Evolutionary conservation across 2,888 invertebrate species (phyloP).

Genomic region (Entomobrya proxima): DNA sequence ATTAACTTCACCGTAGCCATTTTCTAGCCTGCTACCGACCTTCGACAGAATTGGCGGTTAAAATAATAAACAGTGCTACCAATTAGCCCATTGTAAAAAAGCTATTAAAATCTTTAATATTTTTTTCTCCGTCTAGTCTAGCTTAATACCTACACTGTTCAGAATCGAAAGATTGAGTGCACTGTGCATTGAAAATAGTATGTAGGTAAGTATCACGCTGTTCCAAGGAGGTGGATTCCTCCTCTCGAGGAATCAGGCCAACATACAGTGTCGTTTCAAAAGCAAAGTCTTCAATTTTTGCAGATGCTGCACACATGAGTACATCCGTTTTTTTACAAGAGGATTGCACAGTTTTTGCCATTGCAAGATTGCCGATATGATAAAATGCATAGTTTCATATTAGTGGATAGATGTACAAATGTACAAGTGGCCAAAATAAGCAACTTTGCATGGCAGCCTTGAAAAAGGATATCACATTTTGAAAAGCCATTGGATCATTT

Average conservation of each 20-base stretch:
- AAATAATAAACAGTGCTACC: slow-evolving; percentile 2
- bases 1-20: slow-evolving; percentile 54
- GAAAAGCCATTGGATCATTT: slow-evolving; percentile 32
- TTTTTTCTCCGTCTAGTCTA: slow-evolving; percentile 29
- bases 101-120: background rate
- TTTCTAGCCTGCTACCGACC: background rate
- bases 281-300: background rate
- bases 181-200: background rate
- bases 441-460: slow-evolving; percentile 39
- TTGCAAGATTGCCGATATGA: background rate
- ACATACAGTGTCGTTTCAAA: background rate
- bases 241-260: slow-evolving; percentile 1
- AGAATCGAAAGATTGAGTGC: background rate
- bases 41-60: too few relatives aligned
- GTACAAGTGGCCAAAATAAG: slow-evolving; percentile 49
- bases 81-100: background rate
- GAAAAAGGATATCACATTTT: slow-evolving; percentile 38
- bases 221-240: background rate
- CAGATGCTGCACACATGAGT: slow-evolving; percentile 9
- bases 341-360: background rate
- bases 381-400: too few relatives aligned
- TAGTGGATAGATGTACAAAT: too few relatives aligned
- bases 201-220: background rate
- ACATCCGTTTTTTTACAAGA: background rate
- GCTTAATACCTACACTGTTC: slow-evolving; percentile 48